These are phyloP conservation scores for Lethrus apterus DNA, from an alignment of 1,140 invertebrate genomes.

Conservation along the genomic window DNA sequence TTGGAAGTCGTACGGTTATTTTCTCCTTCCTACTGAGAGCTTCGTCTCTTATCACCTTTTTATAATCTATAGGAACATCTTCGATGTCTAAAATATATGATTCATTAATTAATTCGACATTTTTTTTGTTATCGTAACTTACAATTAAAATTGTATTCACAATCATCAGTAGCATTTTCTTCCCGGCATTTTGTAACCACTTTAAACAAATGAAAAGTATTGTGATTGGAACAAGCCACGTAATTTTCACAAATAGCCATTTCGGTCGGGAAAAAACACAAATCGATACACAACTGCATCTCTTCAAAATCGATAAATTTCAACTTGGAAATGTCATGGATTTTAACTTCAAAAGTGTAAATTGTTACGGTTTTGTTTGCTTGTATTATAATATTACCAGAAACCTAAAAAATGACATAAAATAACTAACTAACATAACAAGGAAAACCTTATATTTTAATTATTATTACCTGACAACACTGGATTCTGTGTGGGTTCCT, in stretches of 20 bases:
- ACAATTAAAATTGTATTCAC: constrained; percentile 15
- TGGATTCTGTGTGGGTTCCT: constrained; percentile 49
- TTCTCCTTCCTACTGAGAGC: constrained; percentile 21
- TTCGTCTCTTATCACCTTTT: constrained; percentile 30
- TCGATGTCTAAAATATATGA: constrained; percentile 23
- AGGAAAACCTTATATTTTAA: background rate
- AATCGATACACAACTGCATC: constrained; percentile 42
- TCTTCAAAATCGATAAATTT: constrained; percentile 61
- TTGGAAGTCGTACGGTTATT: constrained; percentile 36
- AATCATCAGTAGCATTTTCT: constrained; percentile 1
- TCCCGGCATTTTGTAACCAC: constrained; percentile 16
- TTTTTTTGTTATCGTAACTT: background rate
- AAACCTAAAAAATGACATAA: constrained; percentile 39
- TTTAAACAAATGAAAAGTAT: constrained; percentile 43
- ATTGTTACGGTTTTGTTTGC: constrained; percentile 47
- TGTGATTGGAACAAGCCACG: constrained; percentile 46
- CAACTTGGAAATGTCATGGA: constrained; percentile 54
- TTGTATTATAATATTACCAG: constrained; percentile 54
- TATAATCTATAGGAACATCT: constrained; percentile 31
- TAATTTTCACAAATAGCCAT: constrained; percentile 54
- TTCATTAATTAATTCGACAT: background rate
- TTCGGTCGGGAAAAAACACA: constrained; percentile 45
- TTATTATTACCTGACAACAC: constrained; percentile 56
- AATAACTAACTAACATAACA: background rate
- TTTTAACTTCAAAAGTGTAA: constrained; percentile 52